Evolutionary conservation across 2,113 vertebrate species (phyloP).

Genomic region (Catharus bicknelli): DNA sequence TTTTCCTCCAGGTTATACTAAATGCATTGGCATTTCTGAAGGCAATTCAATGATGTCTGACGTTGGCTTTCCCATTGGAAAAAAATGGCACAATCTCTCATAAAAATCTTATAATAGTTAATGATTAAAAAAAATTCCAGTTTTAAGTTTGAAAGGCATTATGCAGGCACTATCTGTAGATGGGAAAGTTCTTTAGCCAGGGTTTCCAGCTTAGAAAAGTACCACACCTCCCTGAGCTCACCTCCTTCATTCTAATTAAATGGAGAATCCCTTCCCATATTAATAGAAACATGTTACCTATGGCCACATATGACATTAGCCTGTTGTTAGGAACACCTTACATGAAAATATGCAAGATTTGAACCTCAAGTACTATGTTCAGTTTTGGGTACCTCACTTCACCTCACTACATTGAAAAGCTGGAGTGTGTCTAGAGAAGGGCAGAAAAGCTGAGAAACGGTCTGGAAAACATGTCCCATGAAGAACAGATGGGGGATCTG

Average conservation of each 20-base stretch:
- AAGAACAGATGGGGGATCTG: background rate
- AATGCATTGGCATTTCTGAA: background rate
- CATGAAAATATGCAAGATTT: background rate
- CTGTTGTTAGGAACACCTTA: background rate
- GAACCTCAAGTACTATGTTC: fast-evolving
- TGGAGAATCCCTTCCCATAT: background rate
- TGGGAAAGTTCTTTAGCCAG: background rate
- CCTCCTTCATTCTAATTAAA: background rate
- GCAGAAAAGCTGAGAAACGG: background rate
- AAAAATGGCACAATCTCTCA: background rate
- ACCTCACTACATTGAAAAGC: background rate
- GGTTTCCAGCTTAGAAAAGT: background rate
- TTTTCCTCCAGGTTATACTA: background rate
- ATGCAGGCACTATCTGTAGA: background rate
- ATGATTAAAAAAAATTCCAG: background rate
- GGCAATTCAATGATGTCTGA: background rate
- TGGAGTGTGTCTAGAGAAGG: background rate
- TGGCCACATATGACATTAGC: background rate
- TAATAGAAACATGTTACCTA: background rate
- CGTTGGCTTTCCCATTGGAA: background rate
- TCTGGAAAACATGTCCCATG: background rate
- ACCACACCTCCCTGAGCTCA: background rate
- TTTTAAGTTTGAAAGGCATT: background rate
- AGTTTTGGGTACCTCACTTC: background rate
- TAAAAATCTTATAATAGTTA: background rate